These are phyloP conservation scores for Drosophila melanica DNA, from an alignment of 1,140 invertebrate genomes.

Conservation along the genomic window DNA sequence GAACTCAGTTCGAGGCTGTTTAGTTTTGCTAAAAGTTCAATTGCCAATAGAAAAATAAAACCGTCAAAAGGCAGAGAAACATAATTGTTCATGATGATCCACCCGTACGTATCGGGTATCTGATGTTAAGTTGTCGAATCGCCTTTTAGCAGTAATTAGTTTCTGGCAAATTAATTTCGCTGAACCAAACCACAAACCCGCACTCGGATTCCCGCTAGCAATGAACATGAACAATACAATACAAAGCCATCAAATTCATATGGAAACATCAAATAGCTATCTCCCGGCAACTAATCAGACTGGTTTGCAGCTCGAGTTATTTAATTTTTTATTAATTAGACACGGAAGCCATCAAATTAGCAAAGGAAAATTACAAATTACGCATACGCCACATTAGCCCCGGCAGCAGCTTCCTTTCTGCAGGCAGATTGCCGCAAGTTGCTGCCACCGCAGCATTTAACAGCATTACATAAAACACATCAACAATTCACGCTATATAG, in stretches of 20 bases:
- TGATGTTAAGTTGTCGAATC: constrained; percentile 19
- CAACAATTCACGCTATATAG: constrained; percentile 36
- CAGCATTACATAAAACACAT: constrained; percentile 33
- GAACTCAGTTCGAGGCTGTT: constrained; percentile 26
- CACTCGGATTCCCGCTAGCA: not conserved
- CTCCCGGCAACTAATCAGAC: not conserved
- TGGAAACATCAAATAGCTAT: constrained; percentile 5
- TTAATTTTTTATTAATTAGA: constrained; percentile 15
- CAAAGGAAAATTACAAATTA: constrained; percentile 23
- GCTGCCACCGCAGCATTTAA: constrained; percentile 25
- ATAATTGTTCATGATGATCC: constrained; percentile 29
- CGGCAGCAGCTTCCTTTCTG: constrained; percentile 18
- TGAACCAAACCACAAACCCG: not conserved
- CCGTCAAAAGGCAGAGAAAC: constrained; percentile 23
- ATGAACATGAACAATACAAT: constrained; percentile 26
- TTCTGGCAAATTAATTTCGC: constrained; percentile 29
- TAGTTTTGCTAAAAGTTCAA: constrained; percentile 33
- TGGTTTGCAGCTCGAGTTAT: constrained; percentile 4
- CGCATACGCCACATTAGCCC: constrained; percentile 40
- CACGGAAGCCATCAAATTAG: constrained; percentile 20
- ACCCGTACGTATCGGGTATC: not conserved
- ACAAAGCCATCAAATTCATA: constrained; percentile 15
- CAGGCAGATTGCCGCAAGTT: constrained; percentile 13
- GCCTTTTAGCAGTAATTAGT: constrained; percentile 39
- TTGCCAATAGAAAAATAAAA: constrained; percentile 25